Conservation (phyloP, 1,140 invertebrate species). For the Calephelis virginiensis region DNA sequence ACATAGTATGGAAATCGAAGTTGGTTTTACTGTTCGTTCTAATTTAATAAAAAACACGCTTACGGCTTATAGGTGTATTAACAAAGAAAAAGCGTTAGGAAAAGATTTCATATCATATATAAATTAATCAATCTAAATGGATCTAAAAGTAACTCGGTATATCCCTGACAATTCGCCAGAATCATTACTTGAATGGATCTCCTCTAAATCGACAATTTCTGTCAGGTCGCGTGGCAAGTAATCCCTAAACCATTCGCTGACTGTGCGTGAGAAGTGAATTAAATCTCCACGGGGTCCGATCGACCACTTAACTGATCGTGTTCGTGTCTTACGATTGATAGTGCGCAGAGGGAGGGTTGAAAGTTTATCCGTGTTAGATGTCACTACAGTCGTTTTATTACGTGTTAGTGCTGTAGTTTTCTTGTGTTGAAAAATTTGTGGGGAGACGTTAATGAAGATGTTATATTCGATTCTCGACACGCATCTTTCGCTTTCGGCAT, state of each 20-base stretch:
- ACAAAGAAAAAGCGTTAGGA: no score
- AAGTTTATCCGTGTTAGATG: constrained; percentile 74
- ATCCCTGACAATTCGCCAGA: constrained; percentile 56
- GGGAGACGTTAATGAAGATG: constrained; percentile 10
- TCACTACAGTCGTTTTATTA: constrained; percentile 63
- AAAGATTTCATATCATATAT: background rate
- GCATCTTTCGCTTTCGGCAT: background rate
- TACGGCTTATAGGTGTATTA: no score
- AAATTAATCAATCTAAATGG: constrained; percentile 52
- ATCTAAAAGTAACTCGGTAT: constrained; percentile 43
- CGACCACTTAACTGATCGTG: constrained; percentile 60
- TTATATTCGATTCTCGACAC: constrained; percentile 6
- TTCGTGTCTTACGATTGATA: constrained; percentile 63
- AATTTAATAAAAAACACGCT: no score
- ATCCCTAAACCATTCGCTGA: constrained; percentile 60
- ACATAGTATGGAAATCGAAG: no score
- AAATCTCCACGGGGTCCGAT: constrained; percentile 61
- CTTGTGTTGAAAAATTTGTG: constrained; percentile 31
- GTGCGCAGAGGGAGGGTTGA: constrained; percentile 48
- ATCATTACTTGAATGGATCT: constrained; percentile 65
- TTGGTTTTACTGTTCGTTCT: no score
- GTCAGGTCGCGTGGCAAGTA: constrained; percentile 65
- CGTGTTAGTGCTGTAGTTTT: constrained; percentile 56
- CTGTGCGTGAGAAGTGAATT: constrained; percentile 71
- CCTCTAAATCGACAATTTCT: constrained; percentile 71